phyloP scores from a whole-genome alignment of 2,113 vertebrate species.

The Semnornis frantzii region DNA sequence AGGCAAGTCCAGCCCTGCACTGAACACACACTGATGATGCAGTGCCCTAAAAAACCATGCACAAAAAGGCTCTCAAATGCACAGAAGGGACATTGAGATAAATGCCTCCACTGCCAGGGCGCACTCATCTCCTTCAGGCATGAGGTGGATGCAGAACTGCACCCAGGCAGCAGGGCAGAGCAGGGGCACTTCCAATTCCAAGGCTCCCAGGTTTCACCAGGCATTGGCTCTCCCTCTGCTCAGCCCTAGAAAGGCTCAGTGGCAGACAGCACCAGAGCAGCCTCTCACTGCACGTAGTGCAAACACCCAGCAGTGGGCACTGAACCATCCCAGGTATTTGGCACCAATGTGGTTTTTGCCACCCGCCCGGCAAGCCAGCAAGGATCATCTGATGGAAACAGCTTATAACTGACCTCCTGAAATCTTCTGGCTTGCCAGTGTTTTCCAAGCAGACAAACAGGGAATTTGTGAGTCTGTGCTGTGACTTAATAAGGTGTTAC shows the following conservation, averaged over 20 bases:
- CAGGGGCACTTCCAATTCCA: neutral
- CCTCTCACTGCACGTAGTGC: neutral
- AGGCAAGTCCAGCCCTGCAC: neutral
- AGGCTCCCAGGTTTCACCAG: neutral
- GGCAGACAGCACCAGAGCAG: neutral
- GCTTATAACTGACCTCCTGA: neutral
- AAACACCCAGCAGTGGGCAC: neutral
- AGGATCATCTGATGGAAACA: neutral
- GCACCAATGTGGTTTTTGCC: neutral
- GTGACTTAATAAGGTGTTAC: neutral
- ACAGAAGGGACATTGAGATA: neutral
- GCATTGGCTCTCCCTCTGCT: neutral
- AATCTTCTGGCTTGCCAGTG: neutral
- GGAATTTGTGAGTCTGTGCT: neutral
- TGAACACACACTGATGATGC: accelerated
- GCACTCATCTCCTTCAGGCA: accelerated
- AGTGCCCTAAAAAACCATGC: neutral
- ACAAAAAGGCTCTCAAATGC: neutral
- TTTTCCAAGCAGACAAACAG: constrained; percentile 11
- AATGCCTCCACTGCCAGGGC: neutral
- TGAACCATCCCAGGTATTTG: neutral
- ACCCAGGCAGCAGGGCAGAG: neutral
- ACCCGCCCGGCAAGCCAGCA: constrained; percentile 7
- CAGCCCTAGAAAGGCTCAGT: neutral
- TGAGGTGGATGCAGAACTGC: neutral